Evolutionary conservation across 2,888 invertebrate species (phyloP), one percentile per base, ranked within the genome.

Genomic region (Palloptera scutellata): DNA sequence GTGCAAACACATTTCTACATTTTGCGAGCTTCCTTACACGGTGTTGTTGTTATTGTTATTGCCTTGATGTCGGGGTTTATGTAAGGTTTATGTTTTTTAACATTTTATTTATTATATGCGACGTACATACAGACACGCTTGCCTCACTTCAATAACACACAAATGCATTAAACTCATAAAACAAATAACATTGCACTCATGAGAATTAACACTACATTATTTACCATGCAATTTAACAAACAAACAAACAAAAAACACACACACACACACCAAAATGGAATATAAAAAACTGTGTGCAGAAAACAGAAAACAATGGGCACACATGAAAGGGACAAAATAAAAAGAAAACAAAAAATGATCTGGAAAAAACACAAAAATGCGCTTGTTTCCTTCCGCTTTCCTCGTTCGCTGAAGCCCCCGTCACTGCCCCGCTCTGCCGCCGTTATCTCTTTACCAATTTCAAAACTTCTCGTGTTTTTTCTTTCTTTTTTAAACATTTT

Each of bases 131-230:
- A 30, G 2, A 30, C 30, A 30, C 30, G 30, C 30, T 30, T 30
- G 30, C 30, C 6, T 30, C 30, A 30, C 30, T 30, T 30, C 30
- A 30, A 30, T 30, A 77, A 77, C 78, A 77, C 77, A 78, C 78
- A 79, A 77, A 78, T 76, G 78, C 78, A 79, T 79, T 79, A 78
- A 79, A 74, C 75, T 77, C 80, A 80, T 80, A 78, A 78, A 79
- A 76, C 75, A 74, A 77, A 72, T 76, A 74, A 76, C 78, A 79
- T 79, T 76, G 81, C 78, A 81, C 81, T 79, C 79, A 73, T 75
- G 81, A 79, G 79, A 78, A 79, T 79, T 79, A 79, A 79, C 79
- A 79, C 79, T 79, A 77, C 80, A 79, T 80, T 80, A 79, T 79
- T 79, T 78, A 80, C 78, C 74, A 78, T 76, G 76, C 80, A 79